Evolutionary conservation across 2,797 vertebrate genomes (phyloP).

Genomic region (Valencia hispanica): DNA sequence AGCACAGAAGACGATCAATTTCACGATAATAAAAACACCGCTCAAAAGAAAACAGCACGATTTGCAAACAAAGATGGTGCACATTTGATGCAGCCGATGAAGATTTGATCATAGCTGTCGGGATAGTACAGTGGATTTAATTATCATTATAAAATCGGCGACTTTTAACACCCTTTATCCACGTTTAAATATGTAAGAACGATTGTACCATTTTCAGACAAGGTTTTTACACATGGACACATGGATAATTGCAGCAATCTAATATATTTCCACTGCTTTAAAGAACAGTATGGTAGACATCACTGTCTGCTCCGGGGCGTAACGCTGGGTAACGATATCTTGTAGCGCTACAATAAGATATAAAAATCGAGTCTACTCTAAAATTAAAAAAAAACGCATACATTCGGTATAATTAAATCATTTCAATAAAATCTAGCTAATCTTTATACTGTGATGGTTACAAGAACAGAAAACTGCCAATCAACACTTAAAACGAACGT

Average conservation of each 20-base stretch:
- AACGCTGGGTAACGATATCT: constrained; percentile 28
- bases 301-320: constrained; percentile 37
- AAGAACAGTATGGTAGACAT: constrained; percentile 9
- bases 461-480: not conserved
- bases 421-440: fast-evolving
- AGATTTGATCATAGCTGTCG: not conserved
- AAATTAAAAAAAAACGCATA: fast-evolving
- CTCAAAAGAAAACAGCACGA: not conserved
- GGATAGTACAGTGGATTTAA: not conserved
- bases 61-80: not conserved
- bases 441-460: not conserved
- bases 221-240: not conserved
- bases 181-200: not conserved
- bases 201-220: not conserved
- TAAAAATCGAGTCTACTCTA: not conserved
- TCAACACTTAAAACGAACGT: constrained; percentile 28
- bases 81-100: no score
- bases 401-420: not conserved
- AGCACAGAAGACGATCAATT: not conserved
- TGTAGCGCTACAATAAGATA: constrained; percentile 8
- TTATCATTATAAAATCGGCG: not conserved
- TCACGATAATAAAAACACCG: not conserved
- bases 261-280: not conserved
- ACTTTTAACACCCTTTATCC: not conserved
- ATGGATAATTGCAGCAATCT: not conserved